phyloP scores from a whole-genome alignment of 2,797 vertebrate genomes.

The Paedocypris micromegethes region DNA sequence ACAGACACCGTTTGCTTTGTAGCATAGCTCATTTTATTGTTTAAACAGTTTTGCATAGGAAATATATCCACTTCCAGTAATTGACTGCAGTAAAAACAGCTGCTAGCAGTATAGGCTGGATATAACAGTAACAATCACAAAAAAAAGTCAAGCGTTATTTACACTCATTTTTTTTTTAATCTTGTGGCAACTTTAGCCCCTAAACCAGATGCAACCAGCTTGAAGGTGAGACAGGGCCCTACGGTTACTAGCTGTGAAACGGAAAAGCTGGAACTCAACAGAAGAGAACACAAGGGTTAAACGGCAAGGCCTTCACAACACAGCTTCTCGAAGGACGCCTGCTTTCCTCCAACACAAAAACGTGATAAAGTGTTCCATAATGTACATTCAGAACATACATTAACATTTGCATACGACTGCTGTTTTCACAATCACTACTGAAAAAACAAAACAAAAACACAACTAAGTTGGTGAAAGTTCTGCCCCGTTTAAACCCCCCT shows the following conservation, averaged over 20 bases:
- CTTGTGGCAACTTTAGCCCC: conserved; percentile 98
- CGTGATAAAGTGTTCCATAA: conserved; percentile 82
- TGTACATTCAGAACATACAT: conserved; percentile 85
- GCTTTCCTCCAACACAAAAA: conserved; percentile 74
- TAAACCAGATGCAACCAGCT: conserved; percentile 87
- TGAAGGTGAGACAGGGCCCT: conserved; percentile 75
- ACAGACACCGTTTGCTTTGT: conserved; percentile 73
- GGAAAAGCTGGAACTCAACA: conserved; percentile 32
- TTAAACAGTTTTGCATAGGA: conserved; percentile 99
- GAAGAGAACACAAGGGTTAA: conserved; percentile 43
- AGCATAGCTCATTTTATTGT: conserved; percentile 99
- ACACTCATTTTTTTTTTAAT: conserved; percentile 99
- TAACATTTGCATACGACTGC: conserved; percentile 78
- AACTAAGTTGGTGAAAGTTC: conserved; percentile 64
- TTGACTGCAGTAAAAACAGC: conserved; percentile 99
- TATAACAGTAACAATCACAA: conserved; percentile 99
- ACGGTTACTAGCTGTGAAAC: conserved; percentile 56
- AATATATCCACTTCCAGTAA: conserved; percentile 99
- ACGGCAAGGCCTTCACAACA: conserved; percentile 71
- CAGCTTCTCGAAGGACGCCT: conserved; percentile 76
- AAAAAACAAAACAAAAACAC: conserved; percentile 58
- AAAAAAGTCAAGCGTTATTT: conserved; percentile 99
- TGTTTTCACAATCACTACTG: conserved; percentile 71
- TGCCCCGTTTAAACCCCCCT: conserved; percentile 58
- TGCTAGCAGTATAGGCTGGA: conserved; percentile 99